These are phyloP conservation scores for Plebejus argus DNA, from an alignment of 2,888 invertebrate species.

Conservation along the genomic window DNA sequence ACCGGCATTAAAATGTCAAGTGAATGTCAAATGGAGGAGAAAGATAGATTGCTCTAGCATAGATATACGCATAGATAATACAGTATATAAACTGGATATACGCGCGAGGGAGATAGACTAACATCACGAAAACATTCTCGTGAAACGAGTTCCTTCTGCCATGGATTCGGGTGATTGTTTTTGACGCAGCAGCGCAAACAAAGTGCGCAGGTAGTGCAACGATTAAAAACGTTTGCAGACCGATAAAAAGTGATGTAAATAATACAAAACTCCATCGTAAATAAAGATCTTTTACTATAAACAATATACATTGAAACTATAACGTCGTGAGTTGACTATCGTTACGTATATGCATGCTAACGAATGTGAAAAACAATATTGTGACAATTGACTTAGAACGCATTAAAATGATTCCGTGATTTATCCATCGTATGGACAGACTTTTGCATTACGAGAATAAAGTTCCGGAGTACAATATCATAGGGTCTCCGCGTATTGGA, in stretches of 20 bases:
- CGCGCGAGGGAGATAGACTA: conserved; percentile 33
- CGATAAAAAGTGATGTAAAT: conserved; percentile 74
- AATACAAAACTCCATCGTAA: conserved; percentile 63
- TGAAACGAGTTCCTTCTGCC: conserved; percentile 50
- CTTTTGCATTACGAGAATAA: conserved; percentile 54
- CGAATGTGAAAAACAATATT: conserved; percentile 68
- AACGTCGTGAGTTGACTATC: conserved; percentile 56
- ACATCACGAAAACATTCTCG: conserved; percentile 45
- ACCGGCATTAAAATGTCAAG: conserved; percentile 3
- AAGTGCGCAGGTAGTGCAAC: conserved; percentile 79
- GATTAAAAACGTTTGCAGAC: conserved; percentile 74
- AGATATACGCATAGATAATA: too few relatives aligned
- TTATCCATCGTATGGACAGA: conserved; percentile 53
- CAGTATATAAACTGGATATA: too few relatives aligned
- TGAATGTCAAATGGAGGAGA: conserved; percentile 43
- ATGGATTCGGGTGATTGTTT: conserved; percentile 56
- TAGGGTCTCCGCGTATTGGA: conserved; percentile 73
- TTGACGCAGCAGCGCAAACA: conserved; percentile 76
- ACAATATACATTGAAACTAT: conserved; percentile 45
- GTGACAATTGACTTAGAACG: conserved; percentile 60
- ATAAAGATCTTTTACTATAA: conserved; percentile 60
- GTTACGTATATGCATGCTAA: conserved; percentile 56
- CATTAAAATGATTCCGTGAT: conserved; percentile 65
- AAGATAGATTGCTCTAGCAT: conserved; percentile 55
- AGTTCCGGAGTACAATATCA: conserved; percentile 63